Conservation (phyloP, 1,140 invertebrate genomes). For the Anagrus nilaparvatae region DNA sequence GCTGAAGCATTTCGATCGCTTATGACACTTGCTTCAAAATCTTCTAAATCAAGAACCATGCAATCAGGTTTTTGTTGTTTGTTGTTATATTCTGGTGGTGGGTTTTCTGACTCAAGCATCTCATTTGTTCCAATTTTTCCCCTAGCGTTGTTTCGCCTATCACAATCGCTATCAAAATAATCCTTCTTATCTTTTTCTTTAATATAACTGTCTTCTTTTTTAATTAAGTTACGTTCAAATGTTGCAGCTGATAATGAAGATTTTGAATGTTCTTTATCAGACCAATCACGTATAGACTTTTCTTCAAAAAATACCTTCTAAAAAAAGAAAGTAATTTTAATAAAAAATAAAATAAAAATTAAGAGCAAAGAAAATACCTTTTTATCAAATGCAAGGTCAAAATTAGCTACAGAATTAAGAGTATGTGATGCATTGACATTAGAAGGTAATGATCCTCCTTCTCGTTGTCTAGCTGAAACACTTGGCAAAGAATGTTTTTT, state of each 20-base stretch:
- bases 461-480: slow-evolving; percentile 52
- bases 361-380: slow-evolving; percentile 33
- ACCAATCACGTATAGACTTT: slow-evolving; percentile 33
- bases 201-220: slow-evolving; percentile 33
- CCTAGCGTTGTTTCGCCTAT: slow-evolving; percentile 26
- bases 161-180: slow-evolving; percentile 25
- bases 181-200: slow-evolving; percentile 37
- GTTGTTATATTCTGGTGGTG: slow-evolving; percentile 33
- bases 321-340: slow-evolving; percentile 15
- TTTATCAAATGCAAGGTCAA: slow-evolving; percentile 37
- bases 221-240: slow-evolving; percentile 21
- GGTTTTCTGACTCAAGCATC: slow-evolving; percentile 38
- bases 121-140: slow-evolving; percentile 39
- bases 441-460: slow-evolving; percentile 53
- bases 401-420: slow-evolving; percentile 31
- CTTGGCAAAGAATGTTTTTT: slow-evolving; percentile 35
- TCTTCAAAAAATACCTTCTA: slow-evolving; percentile 35
- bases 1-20: slow-evolving; percentile 26
- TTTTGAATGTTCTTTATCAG: slow-evolving; percentile 36
- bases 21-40: slow-evolving; percentile 31
- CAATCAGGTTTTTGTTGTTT: slow-evolving; percentile 41
- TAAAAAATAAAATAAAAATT: slow-evolving; percentile 6
- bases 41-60: slow-evolving; percentile 37
- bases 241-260: slow-evolving; percentile 31
- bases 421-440: slow-evolving; percentile 47